These are phyloP conservation scores for Siniperca chuatsi DNA, from an alignment of 2,113 vertebrate species.

Conservation along the genomic window DNA sequence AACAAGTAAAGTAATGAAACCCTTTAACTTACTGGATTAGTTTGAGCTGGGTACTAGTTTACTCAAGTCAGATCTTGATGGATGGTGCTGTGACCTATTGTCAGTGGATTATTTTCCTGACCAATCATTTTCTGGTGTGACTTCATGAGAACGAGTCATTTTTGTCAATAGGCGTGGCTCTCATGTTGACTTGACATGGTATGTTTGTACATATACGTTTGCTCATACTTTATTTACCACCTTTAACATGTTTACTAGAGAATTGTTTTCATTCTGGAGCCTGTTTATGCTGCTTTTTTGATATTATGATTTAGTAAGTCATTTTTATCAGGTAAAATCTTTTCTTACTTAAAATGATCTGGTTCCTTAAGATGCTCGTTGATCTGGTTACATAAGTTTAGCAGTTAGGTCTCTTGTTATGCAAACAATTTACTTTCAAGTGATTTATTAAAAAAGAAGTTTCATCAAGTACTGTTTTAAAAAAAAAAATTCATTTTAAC, in stretches of 20 bases:
- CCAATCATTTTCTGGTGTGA: constrained; percentile 67
- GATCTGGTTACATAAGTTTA: not conserved
- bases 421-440: not conserved
- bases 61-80: constrained; percentile 3
- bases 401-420: not conserved
- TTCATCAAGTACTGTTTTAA: not conserved
- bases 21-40: not conserved
- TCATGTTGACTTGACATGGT: constrained; percentile 14
- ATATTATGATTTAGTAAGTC: not conserved
- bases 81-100: constrained; percentile 39
- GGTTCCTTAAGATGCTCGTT: not conserved
- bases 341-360: not conserved
- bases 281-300: not conserved
- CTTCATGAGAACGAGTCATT: constrained; percentile 26
- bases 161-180: constrained; percentile 47
- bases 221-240: not conserved
- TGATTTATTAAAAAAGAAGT: not conserved
- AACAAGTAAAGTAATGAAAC: not conserved
- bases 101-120: constrained; percentile 44
- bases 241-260: not conserved
- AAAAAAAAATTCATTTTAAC: not conserved
- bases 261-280: not conserved
- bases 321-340: not conserved
- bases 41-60: not conserved
- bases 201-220: not conserved